Evolutionary conservation across 2,888 invertebrate species (phyloP), one percentile per base, ranked within the genome.

Genomic region (Cantharis nigra): DNA sequence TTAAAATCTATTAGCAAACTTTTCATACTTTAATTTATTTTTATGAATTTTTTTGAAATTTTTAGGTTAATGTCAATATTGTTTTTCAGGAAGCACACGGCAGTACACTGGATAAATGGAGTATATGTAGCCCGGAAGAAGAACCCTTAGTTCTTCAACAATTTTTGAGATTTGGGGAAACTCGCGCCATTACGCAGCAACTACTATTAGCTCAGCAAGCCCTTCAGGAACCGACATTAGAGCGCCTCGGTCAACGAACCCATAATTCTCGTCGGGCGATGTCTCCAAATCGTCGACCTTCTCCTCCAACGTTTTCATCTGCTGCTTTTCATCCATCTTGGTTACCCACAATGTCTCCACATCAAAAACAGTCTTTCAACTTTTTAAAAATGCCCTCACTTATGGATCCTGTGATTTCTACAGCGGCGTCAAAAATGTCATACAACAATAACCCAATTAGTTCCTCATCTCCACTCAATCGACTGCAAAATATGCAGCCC

Each of bases 401-500:
- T 23, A 85, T 87, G 76, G 87, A 90, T 87, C 90, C 91, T 87
- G 90, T 91, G 87, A 90, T 91, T 87, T 89, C 91, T 9, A 81
- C 78, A 18, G 91, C 93, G 84, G 91, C 92, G 84, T 90, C 90
- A 85, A 91, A 88, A 65, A 90, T 89, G 74, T 87, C 88, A 30
- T 89, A 88, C 70, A 90, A 92, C 85, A 93, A 93, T 89, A 74
- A 74, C 62, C 92, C 93, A 65, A 87, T 92, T 26, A 86, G 85
- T 87, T 91, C 91, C 86, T 92, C 92, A 85, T 95, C 96, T 10
- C 97, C 98, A 3, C 90, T 98, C 80, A 97, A 95, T 88, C 93
- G 96, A 84, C 90, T 98, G 70, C 97, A 97, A 89, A 97, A 94
- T 84, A 97, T 98, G 97, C 97, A 98, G 86, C 97, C 98, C 0